Percentiles rank a stretch among this genome's conserved stretches.
Conservation (phyloP, 2,888 invertebrate genomes). For the Netelia melanura region DNA sequence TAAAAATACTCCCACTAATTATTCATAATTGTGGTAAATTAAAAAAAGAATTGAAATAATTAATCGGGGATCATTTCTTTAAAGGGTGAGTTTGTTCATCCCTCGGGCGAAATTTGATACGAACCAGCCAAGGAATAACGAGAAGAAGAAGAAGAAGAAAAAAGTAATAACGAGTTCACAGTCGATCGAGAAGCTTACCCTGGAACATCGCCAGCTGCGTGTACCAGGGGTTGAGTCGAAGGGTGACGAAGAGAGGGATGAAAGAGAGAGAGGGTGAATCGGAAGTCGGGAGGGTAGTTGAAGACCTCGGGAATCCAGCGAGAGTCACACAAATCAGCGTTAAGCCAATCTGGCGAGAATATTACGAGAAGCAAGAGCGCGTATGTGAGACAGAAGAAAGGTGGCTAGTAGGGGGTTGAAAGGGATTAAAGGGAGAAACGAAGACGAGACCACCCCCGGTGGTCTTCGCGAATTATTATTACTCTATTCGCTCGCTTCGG, state of each 20-base stretch:
- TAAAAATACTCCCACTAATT: neutral
- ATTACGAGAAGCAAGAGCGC: constrained; percentile 35
- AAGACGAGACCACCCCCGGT: constrained; percentile 44
- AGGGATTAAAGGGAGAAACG: constrained; percentile 3
- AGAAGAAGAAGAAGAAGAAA: neutral
- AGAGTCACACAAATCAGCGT: constrained; percentile 56
- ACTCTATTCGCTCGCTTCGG: constrained; percentile 27
- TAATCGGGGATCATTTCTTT: neutral
- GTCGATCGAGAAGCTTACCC: constrained; percentile 7
- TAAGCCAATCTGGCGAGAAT: constrained; percentile 56
- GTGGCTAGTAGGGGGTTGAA: constrained; percentile 6
- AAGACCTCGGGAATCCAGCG: constrained; percentile 40
- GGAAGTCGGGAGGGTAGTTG: constrained; percentile 7
- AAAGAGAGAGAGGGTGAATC: neutral
- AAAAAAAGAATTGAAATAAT: neutral
- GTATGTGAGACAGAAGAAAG: constrained; percentile 6
- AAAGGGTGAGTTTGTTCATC: neutral
- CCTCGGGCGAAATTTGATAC: neutral
- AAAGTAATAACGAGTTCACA: constrained; percentile 23
- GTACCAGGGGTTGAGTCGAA: neutral
- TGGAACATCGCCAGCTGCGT: constrained; percentile 32
- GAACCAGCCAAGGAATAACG: neutral
- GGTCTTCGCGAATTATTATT: constrained; percentile 56
- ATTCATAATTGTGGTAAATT: neutral
- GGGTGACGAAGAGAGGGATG: neutral